These are phyloP conservation scores for Gila robusta DNA, from an alignment of 2,797 vertebrate species.

Conservation along the genomic window DNA sequence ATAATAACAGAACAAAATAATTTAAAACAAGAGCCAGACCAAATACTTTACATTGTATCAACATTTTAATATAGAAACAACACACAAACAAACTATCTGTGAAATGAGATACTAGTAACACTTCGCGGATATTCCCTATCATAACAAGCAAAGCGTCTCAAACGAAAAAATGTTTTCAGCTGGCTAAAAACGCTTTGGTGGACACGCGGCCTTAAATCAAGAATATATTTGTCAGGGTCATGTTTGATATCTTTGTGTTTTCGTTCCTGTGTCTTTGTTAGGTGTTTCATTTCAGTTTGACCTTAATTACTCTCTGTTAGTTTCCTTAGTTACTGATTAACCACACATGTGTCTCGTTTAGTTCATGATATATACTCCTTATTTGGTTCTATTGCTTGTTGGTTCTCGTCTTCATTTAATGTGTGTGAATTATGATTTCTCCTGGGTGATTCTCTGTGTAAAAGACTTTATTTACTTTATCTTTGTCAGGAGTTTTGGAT, in stretches of 20 bases:
- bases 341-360: neutral
- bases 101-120: too few relatives aligned
- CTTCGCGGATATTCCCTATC: too few relatives aligned
- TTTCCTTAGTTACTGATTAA: neutral
- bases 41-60: too few relatives aligned
- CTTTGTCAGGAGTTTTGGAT: neutral
- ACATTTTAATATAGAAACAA: too few relatives aligned
- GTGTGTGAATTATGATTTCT: neutral
- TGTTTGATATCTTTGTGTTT: neutral
- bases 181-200: too few relatives aligned
- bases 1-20: too few relatives aligned
- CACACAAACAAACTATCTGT: too few relatives aligned
- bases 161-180: too few relatives aligned
- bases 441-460: neutral
- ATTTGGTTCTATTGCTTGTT: neutral
- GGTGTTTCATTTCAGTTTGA: neutral
- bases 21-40: too few relatives aligned
- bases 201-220: too few relatives aligned
- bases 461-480: neutral
- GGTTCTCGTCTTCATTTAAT: neutral
- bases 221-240: neutral
- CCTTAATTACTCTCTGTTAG: neutral
- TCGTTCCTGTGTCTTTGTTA: neutral
- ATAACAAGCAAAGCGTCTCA: too few relatives aligned
- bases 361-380: neutral